Conservation (phyloP, 2,113 vertebrate species). For the Ibidorhyncha struthersii region DNA sequence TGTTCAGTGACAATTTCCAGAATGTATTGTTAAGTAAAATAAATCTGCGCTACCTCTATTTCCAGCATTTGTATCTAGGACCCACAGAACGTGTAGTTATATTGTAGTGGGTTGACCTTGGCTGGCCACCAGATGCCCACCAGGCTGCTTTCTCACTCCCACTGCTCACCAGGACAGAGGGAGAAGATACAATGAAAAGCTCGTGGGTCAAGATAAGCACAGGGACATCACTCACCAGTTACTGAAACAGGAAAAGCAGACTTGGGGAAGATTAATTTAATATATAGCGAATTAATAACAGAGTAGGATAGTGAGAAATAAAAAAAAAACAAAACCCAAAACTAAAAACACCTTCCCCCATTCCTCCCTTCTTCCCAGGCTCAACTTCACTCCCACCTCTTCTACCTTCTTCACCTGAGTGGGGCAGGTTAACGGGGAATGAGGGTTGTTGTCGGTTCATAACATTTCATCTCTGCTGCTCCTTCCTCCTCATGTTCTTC, state of each 20-base stretch:
- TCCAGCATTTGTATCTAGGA: background rate
- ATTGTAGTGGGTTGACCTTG: background rate
- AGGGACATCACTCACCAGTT: background rate
- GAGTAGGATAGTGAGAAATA: background rate
- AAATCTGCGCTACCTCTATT: background rate
- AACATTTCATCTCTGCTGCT: background rate
- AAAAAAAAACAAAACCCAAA: background rate
- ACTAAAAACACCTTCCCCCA: background rate
- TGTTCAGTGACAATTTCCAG: background rate
- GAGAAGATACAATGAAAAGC: background rate
- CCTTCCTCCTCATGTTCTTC: background rate
- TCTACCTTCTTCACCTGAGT: background rate
- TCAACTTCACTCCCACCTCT: background rate
- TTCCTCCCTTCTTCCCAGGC: background rate
- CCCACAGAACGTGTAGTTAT: background rate
- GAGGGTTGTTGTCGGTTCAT: background rate
- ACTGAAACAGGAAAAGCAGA: background rate
- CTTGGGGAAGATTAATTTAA: background rate
- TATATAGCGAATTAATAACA: background rate
- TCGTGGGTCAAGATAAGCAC: background rate
- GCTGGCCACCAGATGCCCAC: background rate
- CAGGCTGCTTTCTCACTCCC: background rate
- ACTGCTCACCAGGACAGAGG: background rate
- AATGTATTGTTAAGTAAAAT: background rate
- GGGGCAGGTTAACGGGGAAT: accelerated